phyloP scores from a whole-genome alignment of 92 coral and sea anemone genomes.

The Parazoanthus swiftii region DNA sequence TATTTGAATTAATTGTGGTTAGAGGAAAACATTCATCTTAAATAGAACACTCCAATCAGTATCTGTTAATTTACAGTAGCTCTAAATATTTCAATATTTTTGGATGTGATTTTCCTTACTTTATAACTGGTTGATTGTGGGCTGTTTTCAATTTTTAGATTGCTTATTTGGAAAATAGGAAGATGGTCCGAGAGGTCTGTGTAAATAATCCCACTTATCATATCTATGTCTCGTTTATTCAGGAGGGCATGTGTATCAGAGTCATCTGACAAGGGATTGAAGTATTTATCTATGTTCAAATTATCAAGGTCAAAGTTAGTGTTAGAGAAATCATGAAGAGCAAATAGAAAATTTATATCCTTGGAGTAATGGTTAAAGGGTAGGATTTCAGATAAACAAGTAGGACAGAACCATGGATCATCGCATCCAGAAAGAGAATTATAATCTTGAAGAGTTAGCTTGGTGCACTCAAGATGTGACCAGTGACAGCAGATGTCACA shows the following conservation, averaged over 20 bases:
- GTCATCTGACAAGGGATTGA: constrained; percentile 56
- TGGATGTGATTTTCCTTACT: constrained; percentile 10
- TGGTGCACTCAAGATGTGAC: constrained; percentile 59
- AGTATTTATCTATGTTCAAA: constrained; percentile 40
- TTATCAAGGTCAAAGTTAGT: constrained; percentile 40
- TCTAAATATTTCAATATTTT: constrained; percentile 15
- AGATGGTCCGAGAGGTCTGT: constrained; percentile 27
- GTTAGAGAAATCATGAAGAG: constrained; percentile 40
- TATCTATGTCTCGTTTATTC: constrained; percentile 47
- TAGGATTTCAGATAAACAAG: constrained; percentile 45
- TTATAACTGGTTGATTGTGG: constrained; percentile 29
- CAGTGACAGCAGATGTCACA: constrained; percentile 51
- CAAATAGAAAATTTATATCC: constrained; percentile 37
- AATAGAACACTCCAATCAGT: constrained; percentile 4
- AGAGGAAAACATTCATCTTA: no score
- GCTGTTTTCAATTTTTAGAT: constrained; percentile 22
- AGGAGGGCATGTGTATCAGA: constrained; percentile 42
- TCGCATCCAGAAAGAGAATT: constrained; percentile 43
- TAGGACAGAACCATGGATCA: constrained; percentile 54
- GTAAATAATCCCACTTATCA: constrained; percentile 35
- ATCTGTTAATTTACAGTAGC: constrained; percentile 6
- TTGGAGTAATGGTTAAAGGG: constrained; percentile 45
- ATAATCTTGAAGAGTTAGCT: constrained; percentile 49
- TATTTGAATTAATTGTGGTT: no score
- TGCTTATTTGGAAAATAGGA: constrained; percentile 29